Evolutionary conservation across 2,113 vertebrate genomes (phyloP).

Genomic region (Leucopternis melanops): DNA sequence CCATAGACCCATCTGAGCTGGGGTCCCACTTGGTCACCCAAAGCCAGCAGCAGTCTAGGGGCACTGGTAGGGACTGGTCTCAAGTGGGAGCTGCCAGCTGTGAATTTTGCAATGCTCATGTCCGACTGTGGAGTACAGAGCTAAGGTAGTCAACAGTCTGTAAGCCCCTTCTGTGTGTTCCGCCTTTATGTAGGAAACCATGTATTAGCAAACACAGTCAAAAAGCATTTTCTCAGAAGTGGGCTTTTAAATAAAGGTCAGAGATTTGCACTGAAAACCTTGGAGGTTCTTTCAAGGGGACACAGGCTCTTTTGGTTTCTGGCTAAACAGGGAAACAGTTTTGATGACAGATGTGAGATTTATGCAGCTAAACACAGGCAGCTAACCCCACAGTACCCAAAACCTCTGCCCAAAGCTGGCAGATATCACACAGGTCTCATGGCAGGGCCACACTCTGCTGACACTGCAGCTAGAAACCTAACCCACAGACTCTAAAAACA

Average conservation of each 20-base stretch:
- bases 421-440: not conserved
- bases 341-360: not conserved
- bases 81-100: not conserved
- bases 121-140: not conserved
- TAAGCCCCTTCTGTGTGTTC: not conserved
- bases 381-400: not conserved
- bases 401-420: not conserved
- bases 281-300: no score
- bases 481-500: not conserved
- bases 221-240: not conserved
- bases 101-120: not conserved
- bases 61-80: not conserved
- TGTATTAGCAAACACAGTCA: not conserved
- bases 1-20: not conserved
- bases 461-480: not conserved
- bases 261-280: slow-evolving; percentile 9
- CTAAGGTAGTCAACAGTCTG: not conserved
- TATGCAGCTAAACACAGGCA: not conserved
- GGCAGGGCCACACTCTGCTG: not conserved
- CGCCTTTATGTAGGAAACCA: not conserved
- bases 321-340: not conserved
- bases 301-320: not conserved
- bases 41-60: not conserved
- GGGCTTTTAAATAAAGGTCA: slow-evolving; percentile 30
- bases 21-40: not conserved